These are phyloP conservation scores for Drosophila parvula DNA, from an alignment of 1,140 invertebrate species.

Conservation along the genomic window DNA sequence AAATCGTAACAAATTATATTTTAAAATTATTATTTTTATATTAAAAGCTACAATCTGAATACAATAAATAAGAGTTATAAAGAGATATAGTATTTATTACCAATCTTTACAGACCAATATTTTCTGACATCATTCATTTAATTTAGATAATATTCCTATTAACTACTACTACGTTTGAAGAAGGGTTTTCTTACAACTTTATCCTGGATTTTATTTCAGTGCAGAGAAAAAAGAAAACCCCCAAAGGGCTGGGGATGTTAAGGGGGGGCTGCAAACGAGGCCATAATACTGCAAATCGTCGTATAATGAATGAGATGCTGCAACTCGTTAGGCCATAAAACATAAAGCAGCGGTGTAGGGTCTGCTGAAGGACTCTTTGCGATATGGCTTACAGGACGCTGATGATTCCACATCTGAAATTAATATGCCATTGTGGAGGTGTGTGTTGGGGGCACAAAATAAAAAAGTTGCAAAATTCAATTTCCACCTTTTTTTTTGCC, in stretches of 20 bases:
- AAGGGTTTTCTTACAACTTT: not conserved
- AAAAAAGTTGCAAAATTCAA: constrained; percentile 67
- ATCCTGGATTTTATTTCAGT: not conserved
- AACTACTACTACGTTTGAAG: too few species aligned
- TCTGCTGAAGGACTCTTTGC: constrained; percentile 17
- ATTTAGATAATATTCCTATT: too few species aligned
- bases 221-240: not conserved
- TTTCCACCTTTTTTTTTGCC: constrained; percentile 51
- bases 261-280: constrained; percentile 55
- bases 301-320: constrained; percentile 78
- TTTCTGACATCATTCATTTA: too few species aligned
- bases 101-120: too few species aligned
- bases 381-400: constrained; percentile 19
- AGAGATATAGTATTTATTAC: too few species aligned
- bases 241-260: not conserved
- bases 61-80: too few species aligned
- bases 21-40: too few species aligned
- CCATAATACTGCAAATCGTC: constrained; percentile 79
- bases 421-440: constrained; percentile 74
- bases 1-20: too few species aligned
- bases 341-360: constrained; percentile 10
- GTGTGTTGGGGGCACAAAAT: constrained; percentile 39
- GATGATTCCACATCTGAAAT: constrained; percentile 64
- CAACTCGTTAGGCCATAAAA: constrained; percentile 57
- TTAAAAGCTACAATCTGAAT: too few species aligned